Base-by-base conservation (phyloP, 2,888 invertebrate species). In the Hypolimnas misippus region DNA sequence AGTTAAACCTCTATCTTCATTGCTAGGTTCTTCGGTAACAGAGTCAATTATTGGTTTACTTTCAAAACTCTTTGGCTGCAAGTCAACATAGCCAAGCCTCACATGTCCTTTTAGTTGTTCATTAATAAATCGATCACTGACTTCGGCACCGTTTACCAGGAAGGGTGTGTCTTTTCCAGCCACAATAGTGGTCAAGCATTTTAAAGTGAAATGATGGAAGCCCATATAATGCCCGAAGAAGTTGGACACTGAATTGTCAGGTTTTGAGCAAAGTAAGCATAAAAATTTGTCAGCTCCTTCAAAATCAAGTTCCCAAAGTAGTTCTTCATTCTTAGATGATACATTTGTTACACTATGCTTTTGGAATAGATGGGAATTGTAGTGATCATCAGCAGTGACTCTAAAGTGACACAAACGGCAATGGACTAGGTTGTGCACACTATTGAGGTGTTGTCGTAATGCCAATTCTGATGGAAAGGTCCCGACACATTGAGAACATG, bases 151-250 rank as follows among this genome's bases (percentile, higher is more conserved):
- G 61, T 79, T 77, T 0, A 92, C 82, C 8, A 76, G 70, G 63
- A 92, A 89, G 17, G 86, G 85, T 52, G 81, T 72, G 64, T 90
- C 86, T 62, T 72, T 81, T 0, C 92, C 91, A 5, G 86, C 86
- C 19, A 92, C 74, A 1, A 88, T 63, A 29, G 69, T 75, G 4
- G 89, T 75, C n/a, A 92, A 78, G 62, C 92, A 92, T 76, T 90
- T 92, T 0, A 92, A 71, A 5, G 92, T 91, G 44, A 90, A 86
- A 66, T 87, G 89, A 60, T 92, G 92, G 60, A 76, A 87, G 0
- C 89, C 86, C 84, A 92, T 89, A 59, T 82, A 92, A 66, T 92
- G 92, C 63, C 84, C 85, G 46, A 88, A 87, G 68, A 89, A 91
- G 40, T 79, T 81, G 8, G 77, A 73, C 1, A 76, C 70, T 14